A percentile compares a stretch with the other conserved stretches of the same genome.
Evolutionary conservation across 1,140 invertebrate genomes (phyloP).

Genomic region (Drosophila kohkoa): DNA sequence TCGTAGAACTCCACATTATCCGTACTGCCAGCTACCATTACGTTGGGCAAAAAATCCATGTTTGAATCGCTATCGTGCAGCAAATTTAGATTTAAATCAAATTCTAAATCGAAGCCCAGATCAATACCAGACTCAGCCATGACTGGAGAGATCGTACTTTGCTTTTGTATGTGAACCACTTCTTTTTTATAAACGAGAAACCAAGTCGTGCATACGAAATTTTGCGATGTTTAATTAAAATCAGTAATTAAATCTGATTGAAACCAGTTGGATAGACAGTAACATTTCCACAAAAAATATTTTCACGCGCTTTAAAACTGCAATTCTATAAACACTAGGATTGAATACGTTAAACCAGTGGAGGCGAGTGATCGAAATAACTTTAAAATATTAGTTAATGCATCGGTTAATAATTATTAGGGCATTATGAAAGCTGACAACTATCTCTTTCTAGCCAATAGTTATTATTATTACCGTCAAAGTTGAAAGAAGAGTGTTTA

Average conservation of each 20-base stretch:
- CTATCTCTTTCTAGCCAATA: neutral
- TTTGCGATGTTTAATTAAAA: slow-evolving; percentile 21
- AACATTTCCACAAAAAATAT: slow-evolving; percentile 50
- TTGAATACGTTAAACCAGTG: slow-evolving; percentile 2
- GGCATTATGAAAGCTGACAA: neutral
- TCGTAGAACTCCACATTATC: slow-evolving; percentile 72
- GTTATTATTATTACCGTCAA: neutral
- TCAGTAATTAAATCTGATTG: slow-evolving; percentile 40
- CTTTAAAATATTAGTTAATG: slow-evolving; percentile 16
- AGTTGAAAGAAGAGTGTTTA: neutral
- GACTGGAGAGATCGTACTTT: neutral
- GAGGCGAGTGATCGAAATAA: slow-evolving; percentile 27
- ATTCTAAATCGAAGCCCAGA: slow-evolving; percentile 89
- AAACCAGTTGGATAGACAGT: slow-evolving; percentile 42
- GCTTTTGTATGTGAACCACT: neutral
- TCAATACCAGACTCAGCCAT: slow-evolving; percentile 89
- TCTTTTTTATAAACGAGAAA: neutral
- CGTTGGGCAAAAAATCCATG: slow-evolving; percentile 87
- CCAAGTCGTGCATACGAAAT: neutral
- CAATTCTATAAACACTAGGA: slow-evolving; percentile 8
- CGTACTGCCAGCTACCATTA: slow-evolving; percentile 80
- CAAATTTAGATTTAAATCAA: slow-evolving; percentile 84
- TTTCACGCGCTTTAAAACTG: slow-evolving; percentile 17
- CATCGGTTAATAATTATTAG: slow-evolving; percentile 4
- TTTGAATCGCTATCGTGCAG: slow-evolving; percentile 85